Percentiles rank a stretch among this genome's conserved stretches.
Evolutionary conservation across 1,140 invertebrate species (phyloP).

Genomic region (Plodia interpunctella): DNA sequence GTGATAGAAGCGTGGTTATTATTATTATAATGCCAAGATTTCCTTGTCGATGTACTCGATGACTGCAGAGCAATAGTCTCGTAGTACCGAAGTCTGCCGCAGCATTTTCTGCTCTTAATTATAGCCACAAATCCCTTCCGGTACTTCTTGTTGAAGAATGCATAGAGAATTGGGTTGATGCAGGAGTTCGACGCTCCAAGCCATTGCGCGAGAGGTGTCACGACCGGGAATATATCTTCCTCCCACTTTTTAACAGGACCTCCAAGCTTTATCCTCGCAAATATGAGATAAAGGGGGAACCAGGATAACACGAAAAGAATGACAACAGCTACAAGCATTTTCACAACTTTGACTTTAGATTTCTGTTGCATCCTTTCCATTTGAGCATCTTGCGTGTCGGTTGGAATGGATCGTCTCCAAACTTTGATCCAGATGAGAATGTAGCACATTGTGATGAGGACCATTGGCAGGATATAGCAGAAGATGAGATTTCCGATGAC

Average conservation of each 20-base stretch:
- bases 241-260: constrained; percentile 83
- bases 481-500: constrained; percentile 92
- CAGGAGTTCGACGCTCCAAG: constrained; percentile 96
- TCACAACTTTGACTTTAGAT: constrained; percentile 95
- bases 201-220: constrained; percentile 96
- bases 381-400: constrained; percentile 92
- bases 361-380: constrained; percentile 95
- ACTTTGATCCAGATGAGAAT: constrained; percentile 95
- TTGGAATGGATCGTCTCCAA: constrained; percentile 90
- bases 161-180: constrained; percentile 98
- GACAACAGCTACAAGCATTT: constrained; percentile 97
- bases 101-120: constrained; percentile 89
- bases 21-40: constrained; percentile 88
- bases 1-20: constrained; percentile 81
- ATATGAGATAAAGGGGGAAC: constrained; percentile 95
- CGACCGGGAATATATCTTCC: constrained; percentile 87
- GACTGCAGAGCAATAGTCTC: constrained; percentile 90
- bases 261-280: constrained; percentile 90
- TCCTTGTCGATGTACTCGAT: constrained; percentile 87
- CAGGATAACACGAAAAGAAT: constrained; percentile 96
- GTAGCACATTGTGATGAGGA: constrained; percentile 94
- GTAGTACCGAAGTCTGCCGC: constrained; percentile 88
- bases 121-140: constrained; percentile 94
- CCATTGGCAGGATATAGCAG: constrained; percentile 95
- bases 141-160: constrained; percentile 98